Evolutionary conservation across 2,797 vertebrate genomes (phyloP), one percentile per base, ranked within the genome.

Genomic region (Myoxocephalus aenaeus): DNA sequence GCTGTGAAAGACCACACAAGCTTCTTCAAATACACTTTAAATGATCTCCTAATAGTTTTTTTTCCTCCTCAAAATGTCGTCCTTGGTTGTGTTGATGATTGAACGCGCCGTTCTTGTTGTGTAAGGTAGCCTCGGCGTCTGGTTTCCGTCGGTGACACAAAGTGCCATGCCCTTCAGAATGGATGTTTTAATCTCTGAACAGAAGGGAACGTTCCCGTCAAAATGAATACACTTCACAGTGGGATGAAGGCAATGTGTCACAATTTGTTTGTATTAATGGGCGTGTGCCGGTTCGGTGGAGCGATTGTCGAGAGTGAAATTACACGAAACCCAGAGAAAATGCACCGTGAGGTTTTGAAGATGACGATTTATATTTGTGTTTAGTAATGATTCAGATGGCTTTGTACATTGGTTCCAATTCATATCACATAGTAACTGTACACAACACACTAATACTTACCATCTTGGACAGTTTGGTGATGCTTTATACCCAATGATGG

Each of bases 151-250:
- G 0, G 36, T 69, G 64, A 79, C 58, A 73, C 46, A 69, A 81
- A 75, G 71, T 74, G 58, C 65, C 12, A 18, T 50, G 73, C 4
- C 65, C 71, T 80, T 85, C 9, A 13, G 36, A 44, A 36, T 51
- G 53, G 75, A 81, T 67, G 7, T 83, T 81, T 84, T 76, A 66
- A 77, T 86, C 59, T 57, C n/a, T 20, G 51, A 77, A 70, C 44
- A 69, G 15, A 82, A 42, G 65, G 61, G 73, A 63, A 25, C 46
- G 70, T 82, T 77, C 70, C 73, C 0, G 22, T 81, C 69, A 73
- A 40, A 75, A n/a, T 12, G 25, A 73, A 72, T 71, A 4, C 1
- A 15, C 70, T 12, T 74, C 58, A 58, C 6, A 1, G 15, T n/a
- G 38, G 32, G 62, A 75, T 56, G 73, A 81, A 36, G 69, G 40